phyloP scores from a whole-genome alignment of 2,888 invertebrate genomes.

The Beris morrisii region DNA sequence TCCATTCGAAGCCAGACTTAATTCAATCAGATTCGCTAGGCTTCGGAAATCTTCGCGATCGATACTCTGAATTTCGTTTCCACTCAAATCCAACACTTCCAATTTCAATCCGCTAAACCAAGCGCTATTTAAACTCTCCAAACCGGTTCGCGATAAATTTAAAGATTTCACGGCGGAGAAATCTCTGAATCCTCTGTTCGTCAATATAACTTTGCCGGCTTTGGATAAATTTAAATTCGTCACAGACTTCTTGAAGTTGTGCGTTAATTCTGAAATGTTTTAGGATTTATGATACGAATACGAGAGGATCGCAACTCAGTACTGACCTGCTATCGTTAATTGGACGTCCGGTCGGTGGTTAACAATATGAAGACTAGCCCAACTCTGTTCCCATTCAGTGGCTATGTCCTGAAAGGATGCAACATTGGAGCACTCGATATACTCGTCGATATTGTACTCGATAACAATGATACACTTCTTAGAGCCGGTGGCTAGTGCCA shows the following conservation, averaged over 20 bases:
- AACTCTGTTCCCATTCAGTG: not conserved
- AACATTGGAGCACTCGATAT: slow-evolving; percentile 18
- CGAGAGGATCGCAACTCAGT: not conserved
- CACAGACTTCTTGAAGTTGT: not conserved
- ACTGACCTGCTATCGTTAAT: slow-evolving; percentile 6
- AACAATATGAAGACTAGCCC: slow-evolving; percentile 6
- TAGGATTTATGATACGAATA: not conserved
- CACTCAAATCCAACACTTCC: slow-evolving; percentile 47
- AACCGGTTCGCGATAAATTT: slow-evolving; percentile 47
- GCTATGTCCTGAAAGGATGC: not conserved
- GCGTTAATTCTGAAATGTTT: slow-evolving; percentile 4
- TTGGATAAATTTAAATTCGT: slow-evolving; percentile 46
- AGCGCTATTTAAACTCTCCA: slow-evolving; percentile 41
- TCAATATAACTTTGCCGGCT: slow-evolving; percentile 43
- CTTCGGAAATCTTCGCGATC: slow-evolving; percentile 41
- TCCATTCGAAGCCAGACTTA: slow-evolving; percentile 49
- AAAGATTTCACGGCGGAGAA: slow-evolving; percentile 44
- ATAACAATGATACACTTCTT: slow-evolving; percentile 14
- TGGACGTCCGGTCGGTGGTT: not conserved
- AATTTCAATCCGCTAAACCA: slow-evolving; percentile 44
- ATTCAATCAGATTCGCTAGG: slow-evolving; percentile 44
- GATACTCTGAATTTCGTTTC: slow-evolving; percentile 45
- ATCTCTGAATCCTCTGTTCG: slow-evolving; percentile 44
- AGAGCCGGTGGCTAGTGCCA: slow-evolving; percentile 23
- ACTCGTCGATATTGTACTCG: not conserved